Evolutionary conservation across 2,888 invertebrate species (phyloP), one percentile per base, ranked within the genome.

Genomic region (Eristalinus aeneus): DNA sequence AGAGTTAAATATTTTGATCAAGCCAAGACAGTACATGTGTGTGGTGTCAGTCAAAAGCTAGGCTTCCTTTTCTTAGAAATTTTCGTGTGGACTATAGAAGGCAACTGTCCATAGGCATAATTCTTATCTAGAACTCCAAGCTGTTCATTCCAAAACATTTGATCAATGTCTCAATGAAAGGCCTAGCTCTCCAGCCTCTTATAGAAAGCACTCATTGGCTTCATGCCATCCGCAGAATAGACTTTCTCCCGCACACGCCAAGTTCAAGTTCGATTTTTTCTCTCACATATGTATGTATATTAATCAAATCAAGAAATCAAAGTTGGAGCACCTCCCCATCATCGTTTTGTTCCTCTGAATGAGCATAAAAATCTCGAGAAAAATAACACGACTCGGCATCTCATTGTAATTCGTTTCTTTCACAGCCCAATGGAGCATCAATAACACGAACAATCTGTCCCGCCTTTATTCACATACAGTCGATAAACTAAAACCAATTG

Each of bases 401-500:
- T n/a, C 46, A 46, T 46, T 46, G 46, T 46, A 16, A 23, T 23
- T 23, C 23, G 23, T 23, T 56, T 56, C 23, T 23, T 56, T 12
- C 23, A 56, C 56, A 11, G 56, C 23, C 56, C 56, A 56, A 22
- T 56, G 56, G 23, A 56, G 23, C 56, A 23, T 23, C 56, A 11
- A 22, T 56, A 56, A 23, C 23, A 56, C 11, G 23, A 5, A 11
- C 16, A 16, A 32, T 32, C 53, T 16, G 67, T 67, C 67, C 54
- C 67, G 54, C 11, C 67, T 32, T 20, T 22, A 46, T 54, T n/a
- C 31, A 11, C 27, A n/a, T n/a, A 27, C 67, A 54, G 53, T 11
- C 67, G 53, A 67, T 54, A 67, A 67, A 67, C 67, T 67, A 67
- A 67, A 54, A 67, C 31, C 67, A 67, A 54, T 67, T 67, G 67